A percentile compares a stretch with the other conserved stretches of the same genome.
These are phyloP conservation scores for Coelopa pilipes DNA, from an alignment of 2,888 invertebrate species.

Conservation along the genomic window DNA sequence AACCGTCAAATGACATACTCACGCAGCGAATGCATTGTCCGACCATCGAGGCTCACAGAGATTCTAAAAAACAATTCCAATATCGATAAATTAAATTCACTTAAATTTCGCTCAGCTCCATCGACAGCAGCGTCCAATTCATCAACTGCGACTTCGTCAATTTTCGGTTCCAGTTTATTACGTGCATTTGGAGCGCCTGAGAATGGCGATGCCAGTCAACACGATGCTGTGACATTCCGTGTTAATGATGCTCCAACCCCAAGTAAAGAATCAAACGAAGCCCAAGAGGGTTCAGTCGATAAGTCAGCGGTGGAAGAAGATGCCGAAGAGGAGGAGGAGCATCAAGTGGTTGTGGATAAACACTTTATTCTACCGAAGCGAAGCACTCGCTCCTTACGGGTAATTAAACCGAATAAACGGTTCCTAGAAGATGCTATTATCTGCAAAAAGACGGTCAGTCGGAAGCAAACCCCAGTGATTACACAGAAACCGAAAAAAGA, in stretches of 20 bases:
- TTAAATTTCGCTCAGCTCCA: slow-evolving; percentile 61
- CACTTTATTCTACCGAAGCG: slow-evolving; percentile 81
- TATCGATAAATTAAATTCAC: slow-evolving; percentile 66
- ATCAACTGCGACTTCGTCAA: slow-evolving; percentile 32
- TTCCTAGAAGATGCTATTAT: slow-evolving; percentile 77
- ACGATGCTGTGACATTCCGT: slow-evolving; percentile 57
- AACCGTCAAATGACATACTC: slow-evolving; percentile 71
- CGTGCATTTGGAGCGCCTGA: slow-evolving; percentile 57
- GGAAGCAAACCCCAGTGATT: slow-evolving; percentile 14
- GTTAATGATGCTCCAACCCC: slow-evolving; percentile 22
- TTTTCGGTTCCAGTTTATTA: slow-evolving; percentile 53
- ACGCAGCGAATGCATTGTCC: slow-evolving; percentile 71
- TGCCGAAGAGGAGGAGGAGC: slow-evolving; percentile 34
- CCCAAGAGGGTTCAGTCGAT: slow-evolving; percentile 44
- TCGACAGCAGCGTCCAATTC: slow-evolving; percentile 31
- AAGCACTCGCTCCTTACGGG: slow-evolving; percentile 86
- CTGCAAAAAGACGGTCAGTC: slow-evolving; percentile 45
- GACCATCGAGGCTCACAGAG: slow-evolving; percentile 74
- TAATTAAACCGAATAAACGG: slow-evolving; percentile 88
- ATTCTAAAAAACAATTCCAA: slow-evolving; percentile 71
- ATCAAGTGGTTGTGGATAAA: slow-evolving; percentile 58
- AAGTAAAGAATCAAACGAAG: slow-evolving; percentile 32
- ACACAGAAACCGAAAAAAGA: slow-evolving; percentile 41
- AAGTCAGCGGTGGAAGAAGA: slow-evolving; percentile 25
- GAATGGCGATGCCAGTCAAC: slow-evolving; percentile 50